A percentile compares a stretch with the other conserved stretches of the same genome.
phyloP scores from a whole-genome alignment of 1,140 invertebrate species.

The Bombus waltoni region DNA sequence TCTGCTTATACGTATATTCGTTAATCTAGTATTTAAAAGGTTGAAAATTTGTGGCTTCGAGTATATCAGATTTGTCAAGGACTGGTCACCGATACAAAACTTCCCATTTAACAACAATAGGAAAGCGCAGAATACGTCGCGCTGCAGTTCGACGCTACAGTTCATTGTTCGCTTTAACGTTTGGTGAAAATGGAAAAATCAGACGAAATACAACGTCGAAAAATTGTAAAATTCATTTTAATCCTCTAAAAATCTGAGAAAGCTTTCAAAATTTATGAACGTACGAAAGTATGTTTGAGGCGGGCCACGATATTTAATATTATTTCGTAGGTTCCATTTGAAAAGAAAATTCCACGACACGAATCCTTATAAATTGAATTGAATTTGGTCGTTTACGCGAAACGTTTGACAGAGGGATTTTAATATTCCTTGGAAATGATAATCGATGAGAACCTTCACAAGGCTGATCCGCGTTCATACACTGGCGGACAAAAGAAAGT shows the following conservation, averaged over 20 bases:
- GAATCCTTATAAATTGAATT: too few relatives aligned
- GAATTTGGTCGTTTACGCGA: neutral
- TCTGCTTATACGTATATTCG: neutral
- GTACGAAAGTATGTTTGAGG: neutral
- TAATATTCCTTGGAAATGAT: conserved; percentile 1
- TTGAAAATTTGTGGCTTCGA: neutral
- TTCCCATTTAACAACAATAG: neutral
- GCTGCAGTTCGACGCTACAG: neutral
- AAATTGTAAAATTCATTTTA: neutral
- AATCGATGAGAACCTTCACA: conserved; percentile 14
- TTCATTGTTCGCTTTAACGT: neutral
- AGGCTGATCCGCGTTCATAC: neutral
- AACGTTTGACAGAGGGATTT: conserved; percentile 30
- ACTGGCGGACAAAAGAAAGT: too few relatives aligned
- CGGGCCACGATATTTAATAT: neutral
- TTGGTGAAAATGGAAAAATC: neutral
- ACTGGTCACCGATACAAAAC: neutral
- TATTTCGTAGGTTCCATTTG: neutral
- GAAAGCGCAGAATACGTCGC: neutral
- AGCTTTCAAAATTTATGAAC: neutral
- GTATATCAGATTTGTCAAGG: neutral
- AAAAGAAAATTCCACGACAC: neutral
- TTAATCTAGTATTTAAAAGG: neutral
- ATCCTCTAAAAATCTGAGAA: too few relatives aligned
- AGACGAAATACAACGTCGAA: neutral